These are phyloP conservation scores for Tetramorium alpestre DNA, from an alignment of 1,140 invertebrate species.

Conservation along the genomic window DNA sequence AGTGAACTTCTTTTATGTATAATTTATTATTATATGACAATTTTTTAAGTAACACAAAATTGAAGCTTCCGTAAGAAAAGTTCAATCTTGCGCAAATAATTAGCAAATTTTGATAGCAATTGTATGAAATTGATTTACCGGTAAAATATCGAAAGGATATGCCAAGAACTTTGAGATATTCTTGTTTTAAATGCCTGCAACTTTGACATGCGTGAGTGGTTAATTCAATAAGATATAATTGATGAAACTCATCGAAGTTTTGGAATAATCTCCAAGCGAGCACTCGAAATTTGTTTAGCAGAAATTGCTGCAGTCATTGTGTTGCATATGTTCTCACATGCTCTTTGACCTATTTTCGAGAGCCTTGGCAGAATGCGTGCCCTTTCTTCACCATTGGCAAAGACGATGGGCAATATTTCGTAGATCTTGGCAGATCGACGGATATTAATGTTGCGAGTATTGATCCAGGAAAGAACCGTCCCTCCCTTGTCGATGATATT, in stretches of 20 bases:
- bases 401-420: constrained; percentile 53
- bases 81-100: not conserved
- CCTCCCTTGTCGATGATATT: constrained; percentile 53
- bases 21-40: not conserved
- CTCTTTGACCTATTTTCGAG: not conserved
- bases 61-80: not conserved
- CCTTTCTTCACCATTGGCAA: constrained; percentile 64
- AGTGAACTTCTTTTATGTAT: not conserved
- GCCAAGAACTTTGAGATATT: not conserved
- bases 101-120: not conserved
- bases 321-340: not conserved
- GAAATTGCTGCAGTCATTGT: not conserved
- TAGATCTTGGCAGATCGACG: constrained; percentile 71
- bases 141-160: not conserved
- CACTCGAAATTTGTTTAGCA: not conserved
- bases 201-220: not conserved
- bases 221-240: constrained; percentile 1
- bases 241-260: not conserved
- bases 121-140: not conserved
- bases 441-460: constrained; percentile 45
- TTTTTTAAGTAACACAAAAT: not conserved
- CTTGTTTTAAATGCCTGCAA: not conserved
- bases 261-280: not conserved
- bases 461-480: constrained; percentile 61
- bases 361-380: not conserved